Evolutionary conservation across 2,888 invertebrate genomes (phyloP).

Genomic region (Ormyrus pomaceus): DNA sequence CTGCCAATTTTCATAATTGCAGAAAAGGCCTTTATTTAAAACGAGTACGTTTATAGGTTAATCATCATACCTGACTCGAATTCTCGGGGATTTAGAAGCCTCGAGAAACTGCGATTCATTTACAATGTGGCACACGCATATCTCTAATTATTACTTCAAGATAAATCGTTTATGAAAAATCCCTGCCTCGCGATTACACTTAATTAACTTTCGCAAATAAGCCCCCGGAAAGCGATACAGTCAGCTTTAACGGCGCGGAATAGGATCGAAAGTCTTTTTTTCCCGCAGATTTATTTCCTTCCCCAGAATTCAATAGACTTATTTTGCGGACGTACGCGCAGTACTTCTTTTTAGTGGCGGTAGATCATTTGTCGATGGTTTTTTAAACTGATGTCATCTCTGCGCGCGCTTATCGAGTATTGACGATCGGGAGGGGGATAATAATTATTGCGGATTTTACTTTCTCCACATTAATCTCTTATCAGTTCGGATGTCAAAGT

Average conservation of each 20-base stretch:
- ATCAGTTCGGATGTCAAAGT: no score
- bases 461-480: slow-evolving; percentile 1
- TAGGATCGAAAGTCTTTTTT: not conserved
- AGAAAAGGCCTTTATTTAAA: not conserved
- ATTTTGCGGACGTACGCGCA: slow-evolving; percentile 3
- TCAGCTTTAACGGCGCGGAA: not conserved
- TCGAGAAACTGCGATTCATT: slow-evolving; percentile 17
- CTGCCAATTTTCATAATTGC: not conserved
- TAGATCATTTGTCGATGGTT: slow-evolving; percentile 1
- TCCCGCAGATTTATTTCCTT: not conserved
- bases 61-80: slow-evolving; percentile 5
- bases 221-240: not conserved
- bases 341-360: no score
- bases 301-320: slow-evolving; percentile 30
- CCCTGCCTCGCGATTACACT: slow-evolving; percentile 22
- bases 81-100: not conserved
- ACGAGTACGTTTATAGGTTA: slow-evolving; percentile 37
- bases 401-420: not conserved
- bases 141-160: slow-evolving; percentile 29
- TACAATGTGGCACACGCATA: slow-evolving; percentile 10
- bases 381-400: not conserved
- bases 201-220: slow-evolving; percentile 41
- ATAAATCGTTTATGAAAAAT: slow-evolving; percentile 28
- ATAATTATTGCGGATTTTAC: slow-evolving; percentile 29
- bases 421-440: not conserved